phyloP scores from a whole-genome alignment of 2,797 vertebrate species.

The Phoxinus dragarum region DNA sequence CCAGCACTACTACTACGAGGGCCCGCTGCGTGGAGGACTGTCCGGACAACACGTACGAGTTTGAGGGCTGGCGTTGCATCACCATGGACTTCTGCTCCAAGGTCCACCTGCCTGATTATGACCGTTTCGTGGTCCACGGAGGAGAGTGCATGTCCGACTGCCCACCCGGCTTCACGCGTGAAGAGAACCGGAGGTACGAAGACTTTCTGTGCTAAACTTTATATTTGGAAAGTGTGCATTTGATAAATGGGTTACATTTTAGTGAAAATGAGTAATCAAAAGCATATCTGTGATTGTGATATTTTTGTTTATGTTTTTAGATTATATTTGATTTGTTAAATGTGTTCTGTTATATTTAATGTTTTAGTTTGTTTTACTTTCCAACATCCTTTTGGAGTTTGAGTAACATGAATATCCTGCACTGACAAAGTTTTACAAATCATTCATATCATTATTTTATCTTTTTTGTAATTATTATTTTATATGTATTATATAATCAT shows the following conservation, averaged over 20 bases:
- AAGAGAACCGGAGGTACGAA: constrained; percentile 85
- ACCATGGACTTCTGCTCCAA: constrained; percentile 87
- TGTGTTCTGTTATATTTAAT: neutral
- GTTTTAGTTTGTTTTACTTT: neutral
- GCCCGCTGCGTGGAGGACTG: constrained; percentile 88
- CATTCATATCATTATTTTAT: neutral
- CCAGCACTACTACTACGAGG: constrained; percentile 88
- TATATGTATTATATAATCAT: neutral
- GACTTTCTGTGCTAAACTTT: neutral
- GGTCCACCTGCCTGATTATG: constrained; percentile 79
- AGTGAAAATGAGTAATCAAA: neutral
- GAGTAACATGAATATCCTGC: neutral
- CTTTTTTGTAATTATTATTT: neutral
- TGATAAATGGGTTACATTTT: neutral
- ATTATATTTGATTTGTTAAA: too few relatives aligned
- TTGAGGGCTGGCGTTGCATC: constrained; percentile 97
- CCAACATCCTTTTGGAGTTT: neutral
- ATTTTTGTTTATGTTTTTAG: neutral
- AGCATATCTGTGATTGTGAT: neutral
- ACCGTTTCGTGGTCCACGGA: constrained; percentile 90
- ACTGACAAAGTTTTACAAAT: neutral
- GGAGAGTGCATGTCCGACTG: constrained; percentile 94
- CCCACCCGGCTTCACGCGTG: constrained; percentile 90
- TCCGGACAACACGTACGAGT: constrained; percentile 88
- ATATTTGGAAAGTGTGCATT: neutral